Base-by-base conservation (phyloP, 1,140 invertebrate genomes). In the Teleogryllus occipitalis region DNA sequence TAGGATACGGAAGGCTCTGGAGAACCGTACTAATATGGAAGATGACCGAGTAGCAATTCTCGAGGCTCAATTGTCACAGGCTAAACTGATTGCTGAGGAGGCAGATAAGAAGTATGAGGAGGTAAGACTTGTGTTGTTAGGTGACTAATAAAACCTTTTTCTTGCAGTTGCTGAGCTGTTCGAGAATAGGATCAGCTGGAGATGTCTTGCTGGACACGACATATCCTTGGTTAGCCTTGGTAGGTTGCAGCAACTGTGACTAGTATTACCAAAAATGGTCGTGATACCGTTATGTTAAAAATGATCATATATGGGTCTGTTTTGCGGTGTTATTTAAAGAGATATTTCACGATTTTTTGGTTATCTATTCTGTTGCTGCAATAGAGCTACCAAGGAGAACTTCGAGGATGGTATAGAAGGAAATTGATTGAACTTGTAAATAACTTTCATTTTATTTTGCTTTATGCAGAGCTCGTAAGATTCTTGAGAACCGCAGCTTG, bases 51-150 rank as follows among this genome's bases (percentile, higher is more conserved):
- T 98, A 86, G 92, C 93, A 84, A 92, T 96, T 82, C 89, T 99
- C 90, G 97, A 99, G 88, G 92, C 95, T 82, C 96, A 98, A 87
- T 91, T 99, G 86, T 91, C 96, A 82, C 97, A 98, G 87, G 97
- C 97, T 85, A 98, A 98, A 90, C 92, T 96, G 87, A 98, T 98
- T 88, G 97, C 97, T 82, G 97, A 98, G 89, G 97, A 99, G 89
- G 96, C 97, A 83, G 97, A 98, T 90, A 98, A 98, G 90, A 99
- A 99, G 96, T 99, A 98, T 87, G 97, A 99, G 92, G 97, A 98
- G 96, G 97, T 98, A 81, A 74, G 81, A 21, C 22, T 49, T 21
- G 75, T 48, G 49, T n/a, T 21, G 76, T 18, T 65, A 65, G 54
- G 54, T 65, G 10, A 65, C 54, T 65, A 65, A 65, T 65, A 18